A percentile compares a stretch with the other conserved stretches of the same genome.
Conservation (phyloP, 2,797 vertebrate genomes). For the Carcharodon carcharias region DNA sequence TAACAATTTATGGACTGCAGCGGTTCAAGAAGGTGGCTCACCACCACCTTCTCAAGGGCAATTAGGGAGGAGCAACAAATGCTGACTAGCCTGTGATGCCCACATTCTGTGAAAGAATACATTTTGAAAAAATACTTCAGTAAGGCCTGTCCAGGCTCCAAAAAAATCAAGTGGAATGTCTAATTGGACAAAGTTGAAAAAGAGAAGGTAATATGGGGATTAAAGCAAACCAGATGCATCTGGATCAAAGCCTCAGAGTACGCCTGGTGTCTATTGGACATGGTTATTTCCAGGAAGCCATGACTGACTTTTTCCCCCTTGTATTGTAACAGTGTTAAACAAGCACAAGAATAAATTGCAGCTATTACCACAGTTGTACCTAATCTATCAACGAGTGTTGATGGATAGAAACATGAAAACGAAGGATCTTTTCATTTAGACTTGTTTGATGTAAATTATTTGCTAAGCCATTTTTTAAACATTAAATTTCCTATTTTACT, state of each 20-base stretch:
- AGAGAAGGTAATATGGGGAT: background rate
- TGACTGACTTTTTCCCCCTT: background rate
- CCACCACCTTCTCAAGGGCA: no score
- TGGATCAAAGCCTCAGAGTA: background rate
- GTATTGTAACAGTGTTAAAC: background rate
- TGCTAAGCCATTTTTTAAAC: background rate
- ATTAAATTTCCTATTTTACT: background rate
- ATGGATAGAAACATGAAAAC: background rate
- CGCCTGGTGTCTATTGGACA: background rate
- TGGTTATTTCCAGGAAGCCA: background rate
- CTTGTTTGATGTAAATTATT: background rate
- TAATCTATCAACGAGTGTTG: background rate
- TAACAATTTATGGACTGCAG: no score
- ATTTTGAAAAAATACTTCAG: no score
- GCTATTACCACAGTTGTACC: background rate
- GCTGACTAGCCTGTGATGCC: no score
- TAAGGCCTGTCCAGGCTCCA: background rate
- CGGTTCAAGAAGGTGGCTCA: no score
- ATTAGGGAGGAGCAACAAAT: no score
- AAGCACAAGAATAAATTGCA: background rate
- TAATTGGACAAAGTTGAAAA: background rate
- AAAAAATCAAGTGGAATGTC: background rate
- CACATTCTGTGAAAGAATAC: no score
- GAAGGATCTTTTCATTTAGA: background rate
- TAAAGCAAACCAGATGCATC: background rate